A percentile compares a stretch with the other conserved stretches of the same genome.
Evolutionary conservation across 2,113 vertebrate genomes (phyloP).

Genomic region (Lophochroa leadbeateri): DNA sequence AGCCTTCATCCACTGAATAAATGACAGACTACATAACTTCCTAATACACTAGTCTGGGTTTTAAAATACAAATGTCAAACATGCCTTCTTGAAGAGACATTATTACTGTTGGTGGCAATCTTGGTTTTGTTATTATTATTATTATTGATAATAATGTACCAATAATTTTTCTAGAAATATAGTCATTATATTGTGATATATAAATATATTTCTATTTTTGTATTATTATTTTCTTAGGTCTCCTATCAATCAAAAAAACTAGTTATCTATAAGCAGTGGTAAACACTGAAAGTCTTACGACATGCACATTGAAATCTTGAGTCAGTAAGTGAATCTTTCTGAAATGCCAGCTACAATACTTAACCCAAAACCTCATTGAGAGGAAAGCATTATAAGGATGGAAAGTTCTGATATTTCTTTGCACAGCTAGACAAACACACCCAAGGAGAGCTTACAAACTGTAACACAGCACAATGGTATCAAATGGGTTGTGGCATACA

Average conservation of each 20-base stretch:
- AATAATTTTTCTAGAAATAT: not conserved
- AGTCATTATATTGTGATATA: not conserved
- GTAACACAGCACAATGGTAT: not conserved
- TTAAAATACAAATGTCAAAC: not conserved
- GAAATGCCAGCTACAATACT: not conserved
- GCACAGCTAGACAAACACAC: not conserved
- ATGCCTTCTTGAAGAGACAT: not conserved
- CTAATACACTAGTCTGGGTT: not conserved
- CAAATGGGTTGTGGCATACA: not conserved
- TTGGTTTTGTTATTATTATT: not conserved
- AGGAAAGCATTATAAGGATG: not conserved
- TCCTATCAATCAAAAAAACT: not conserved
- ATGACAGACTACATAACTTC: not conserved
- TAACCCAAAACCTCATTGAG: not conserved
- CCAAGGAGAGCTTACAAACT: not conserved
- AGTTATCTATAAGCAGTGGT: not conserved
- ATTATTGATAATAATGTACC: not conserved
- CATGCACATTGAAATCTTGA: not conserved
- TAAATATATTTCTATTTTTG: not conserved
- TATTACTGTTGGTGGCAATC: not conserved
- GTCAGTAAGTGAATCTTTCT: not conserved
- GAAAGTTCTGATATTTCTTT: not conserved
- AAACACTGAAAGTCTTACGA: no score
- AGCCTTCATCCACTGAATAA: not conserved
- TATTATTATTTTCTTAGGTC: not conserved